These are phyloP conservation scores for Trichonephila inaurata DNA, from an alignment of 1,140 invertebrate species.

Conservation along the genomic window DNA sequence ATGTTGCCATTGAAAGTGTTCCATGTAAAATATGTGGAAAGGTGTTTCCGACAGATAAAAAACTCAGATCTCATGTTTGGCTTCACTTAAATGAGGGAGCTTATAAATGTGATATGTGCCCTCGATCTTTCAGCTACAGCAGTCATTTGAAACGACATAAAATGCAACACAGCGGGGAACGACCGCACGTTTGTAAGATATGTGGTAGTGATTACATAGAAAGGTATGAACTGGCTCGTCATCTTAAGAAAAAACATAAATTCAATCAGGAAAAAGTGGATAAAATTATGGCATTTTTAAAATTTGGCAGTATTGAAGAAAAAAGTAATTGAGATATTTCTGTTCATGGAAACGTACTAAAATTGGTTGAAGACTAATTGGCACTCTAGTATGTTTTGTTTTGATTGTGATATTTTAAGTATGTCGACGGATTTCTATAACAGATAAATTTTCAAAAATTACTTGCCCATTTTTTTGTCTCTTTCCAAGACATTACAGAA, in stretches of 20 bases:
- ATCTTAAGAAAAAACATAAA: neutral
- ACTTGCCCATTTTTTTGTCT: too few relatives aligned
- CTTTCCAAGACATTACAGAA: too few relatives aligned
- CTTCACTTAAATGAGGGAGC: conserved; percentile 20
- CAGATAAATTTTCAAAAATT: too few relatives aligned
- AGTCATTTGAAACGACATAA: conserved; percentile 35
- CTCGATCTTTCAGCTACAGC: neutral
- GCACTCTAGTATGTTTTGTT: too few relatives aligned
- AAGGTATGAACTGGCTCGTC: conserved; percentile 11
- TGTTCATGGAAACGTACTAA: too few relatives aligned
- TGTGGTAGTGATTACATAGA: neutral
- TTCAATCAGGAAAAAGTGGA: neutral
- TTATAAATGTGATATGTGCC: conserved; percentile 45
- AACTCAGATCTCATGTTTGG: neutral
- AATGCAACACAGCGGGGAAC: neutral
- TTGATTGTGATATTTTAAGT: too few relatives aligned
- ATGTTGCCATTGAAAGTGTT: conserved; percentile 4
- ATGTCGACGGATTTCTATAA: too few relatives aligned
- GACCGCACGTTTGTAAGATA: neutral
- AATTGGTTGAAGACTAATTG: too few relatives aligned
- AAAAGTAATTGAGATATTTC: neutral
- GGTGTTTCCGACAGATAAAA: neutral
- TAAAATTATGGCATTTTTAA: neutral
- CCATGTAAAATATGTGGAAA: conserved; percentile 26
- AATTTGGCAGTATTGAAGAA: neutral